These are phyloP conservation scores for Leptothorax acervorum DNA, from an alignment of 2,888 invertebrate genomes.

Conservation along the genomic window DNA sequence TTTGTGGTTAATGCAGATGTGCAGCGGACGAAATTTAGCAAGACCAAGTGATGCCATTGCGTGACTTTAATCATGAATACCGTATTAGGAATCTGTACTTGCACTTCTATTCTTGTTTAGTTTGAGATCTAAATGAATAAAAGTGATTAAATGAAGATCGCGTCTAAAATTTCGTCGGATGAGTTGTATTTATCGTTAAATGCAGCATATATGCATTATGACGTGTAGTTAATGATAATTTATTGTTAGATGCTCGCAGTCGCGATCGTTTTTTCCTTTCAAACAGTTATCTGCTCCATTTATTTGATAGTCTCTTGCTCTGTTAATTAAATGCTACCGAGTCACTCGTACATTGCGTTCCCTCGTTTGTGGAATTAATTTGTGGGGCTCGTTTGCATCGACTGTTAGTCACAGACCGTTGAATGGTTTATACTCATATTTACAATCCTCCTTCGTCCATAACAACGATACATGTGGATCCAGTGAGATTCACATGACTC, in stretches of 20 bases:
- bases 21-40: background rate
- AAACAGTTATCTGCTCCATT: constrained; percentile 41
- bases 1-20: background rate
- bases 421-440: constrained; percentile 16
- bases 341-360: constrained; percentile 45
- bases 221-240: background rate
- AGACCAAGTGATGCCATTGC: background rate
- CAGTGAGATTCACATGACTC: background rate
- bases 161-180: background rate
- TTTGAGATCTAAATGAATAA: background rate
- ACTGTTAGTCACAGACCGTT: constrained; percentile 39
- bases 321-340: constrained; percentile 46
- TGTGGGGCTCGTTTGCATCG: constrained; percentile 55
- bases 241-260: background rate
- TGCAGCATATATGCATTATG: background rate
- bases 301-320: constrained; percentile 39
- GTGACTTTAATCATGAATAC: background rate
- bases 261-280: background rate
- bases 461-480: background rate
- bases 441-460: constrained; percentile 6
- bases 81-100: background rate
- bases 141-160: background rate
- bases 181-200: background rate
- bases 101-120: background rate
- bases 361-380: constrained; percentile 58